These are phyloP conservation scores for Rhinolophus sinicus DNA, from an alignment of 2,113 vertebrate genomes.

Conservation along the genomic window DNA sequence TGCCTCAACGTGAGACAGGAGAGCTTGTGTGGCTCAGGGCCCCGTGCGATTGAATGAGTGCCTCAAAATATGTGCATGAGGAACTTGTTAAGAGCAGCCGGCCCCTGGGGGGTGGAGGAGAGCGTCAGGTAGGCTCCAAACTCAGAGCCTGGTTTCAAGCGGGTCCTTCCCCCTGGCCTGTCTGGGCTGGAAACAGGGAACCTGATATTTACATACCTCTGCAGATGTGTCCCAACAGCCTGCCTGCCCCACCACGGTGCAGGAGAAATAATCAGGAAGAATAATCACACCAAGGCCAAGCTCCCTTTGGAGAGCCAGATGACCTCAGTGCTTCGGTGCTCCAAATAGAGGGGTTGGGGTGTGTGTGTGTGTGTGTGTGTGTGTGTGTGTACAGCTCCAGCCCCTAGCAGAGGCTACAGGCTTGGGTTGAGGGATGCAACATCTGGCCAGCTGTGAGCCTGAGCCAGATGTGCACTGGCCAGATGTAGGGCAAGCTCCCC, in stretches of 20 bases:
- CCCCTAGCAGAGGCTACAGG: slow-evolving; percentile 34
- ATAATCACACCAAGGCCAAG: slow-evolving; percentile 19
- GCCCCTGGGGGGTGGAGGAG: neutral
- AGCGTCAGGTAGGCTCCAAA: slow-evolving; percentile 13
- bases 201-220: slow-evolving; percentile 69
- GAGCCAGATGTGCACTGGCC: slow-evolving; percentile 73
- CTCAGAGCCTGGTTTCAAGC: slow-evolving; percentile 49
- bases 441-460: slow-evolving; percentile 75
- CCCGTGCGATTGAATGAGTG: neutral
- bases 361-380: neutral
- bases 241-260: slow-evolving; percentile 39
- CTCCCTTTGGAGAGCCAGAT: slow-evolving; percentile 46
- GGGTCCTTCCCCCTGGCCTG: slow-evolving; percentile 59
- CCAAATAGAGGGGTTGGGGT: neutral
- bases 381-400: neutral
- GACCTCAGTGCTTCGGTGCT: slow-evolving; percentile 62
- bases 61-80: neutral
- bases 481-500: slow-evolving; percentile 78
- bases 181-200: slow-evolving; percentile 68
- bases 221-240: slow-evolving; percentile 67
- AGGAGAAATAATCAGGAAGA: slow-evolving; percentile 18
- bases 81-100: slow-evolving; percentile 51
- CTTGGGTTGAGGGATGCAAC: slow-evolving; percentile 64
- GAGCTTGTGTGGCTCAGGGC: neutral
- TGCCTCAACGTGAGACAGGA: neutral